Percentiles rank a stretch among this genome's conserved stretches.
Evolutionary conservation across 2,888 invertebrate genomes (phyloP).

Genomic region (Leptinotarsa tumamoca): DNA sequence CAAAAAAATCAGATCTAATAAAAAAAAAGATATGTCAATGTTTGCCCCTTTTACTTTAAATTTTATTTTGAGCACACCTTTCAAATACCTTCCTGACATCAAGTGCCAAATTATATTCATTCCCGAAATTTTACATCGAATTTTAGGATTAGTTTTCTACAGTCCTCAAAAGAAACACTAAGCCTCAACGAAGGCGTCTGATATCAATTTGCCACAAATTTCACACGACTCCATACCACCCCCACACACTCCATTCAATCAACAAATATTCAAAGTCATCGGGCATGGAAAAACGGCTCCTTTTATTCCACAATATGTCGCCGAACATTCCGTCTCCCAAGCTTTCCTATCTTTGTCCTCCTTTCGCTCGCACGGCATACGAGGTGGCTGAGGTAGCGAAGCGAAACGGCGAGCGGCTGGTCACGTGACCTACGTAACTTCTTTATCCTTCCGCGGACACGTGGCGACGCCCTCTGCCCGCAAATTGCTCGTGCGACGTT

Average conservation of each 20-base stretch:
- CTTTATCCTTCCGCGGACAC: slow-evolving; percentile 64
- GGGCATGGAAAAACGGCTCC: slow-evolving; percentile 48
- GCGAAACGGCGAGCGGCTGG: slow-evolving; percentile 61
- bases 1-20: slow-evolving; percentile 10
- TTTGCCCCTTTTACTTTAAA: slow-evolving; percentile 4
- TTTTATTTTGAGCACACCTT: no score
- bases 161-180: not conserved
- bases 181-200: not conserved
- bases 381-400: slow-evolving; percentile 60
- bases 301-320: slow-evolving; percentile 49
- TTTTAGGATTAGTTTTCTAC: no score
- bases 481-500: slow-evolving; percentile 63
- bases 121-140: no score
- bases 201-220: slow-evolving; percentile 19
- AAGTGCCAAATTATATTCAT: no score
- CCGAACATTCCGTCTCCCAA: slow-evolving; percentile 14
- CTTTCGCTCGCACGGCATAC: slow-evolving; percentile 22
- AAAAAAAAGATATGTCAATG: slow-evolving; percentile 6
- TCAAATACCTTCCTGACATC: no score
- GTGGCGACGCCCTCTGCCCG: slow-evolving; percentile 67
- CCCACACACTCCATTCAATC: slow-evolving; percentile 46
- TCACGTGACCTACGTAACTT: slow-evolving; percentile 64
- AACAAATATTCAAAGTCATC: slow-evolving; percentile 55
- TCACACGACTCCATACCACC: slow-evolving; percentile 18
- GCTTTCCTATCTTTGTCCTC: slow-evolving; percentile 22